phyloP scores from a whole-genome alignment of 2,797 vertebrate genomes.

The Falco cherrug region DNA sequence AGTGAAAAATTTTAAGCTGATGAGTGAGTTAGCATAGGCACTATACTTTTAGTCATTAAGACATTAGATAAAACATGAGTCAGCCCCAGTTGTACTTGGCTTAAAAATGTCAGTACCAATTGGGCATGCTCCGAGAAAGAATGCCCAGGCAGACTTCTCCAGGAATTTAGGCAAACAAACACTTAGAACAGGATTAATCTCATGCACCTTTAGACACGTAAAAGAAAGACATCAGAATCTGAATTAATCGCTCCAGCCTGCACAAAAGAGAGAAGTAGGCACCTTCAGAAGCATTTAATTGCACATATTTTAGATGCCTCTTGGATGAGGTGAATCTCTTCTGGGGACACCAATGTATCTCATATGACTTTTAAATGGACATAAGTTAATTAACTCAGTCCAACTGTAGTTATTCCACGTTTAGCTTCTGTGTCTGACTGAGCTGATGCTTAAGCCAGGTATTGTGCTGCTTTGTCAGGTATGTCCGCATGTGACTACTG shows the following conservation, averaged over 20 bases:
- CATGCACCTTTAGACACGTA: not conserved
- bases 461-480: not conserved
- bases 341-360: not conserved
- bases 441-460: not conserved
- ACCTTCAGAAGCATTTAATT: not conserved
- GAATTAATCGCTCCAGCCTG: not conserved
- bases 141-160: not conserved
- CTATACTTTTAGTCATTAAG: not conserved
- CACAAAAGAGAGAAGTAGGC: not conserved
- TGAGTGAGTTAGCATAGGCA: not conserved
- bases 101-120: not conserved
- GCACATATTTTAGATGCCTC: not conserved
- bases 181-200: not conserved
- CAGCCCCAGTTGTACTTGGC: accelerated
- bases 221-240: not conserved
- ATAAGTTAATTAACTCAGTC: not conserved
- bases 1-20: not conserved
- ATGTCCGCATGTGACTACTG: accelerated
- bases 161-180: constrained; percentile 1
- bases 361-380: not conserved
- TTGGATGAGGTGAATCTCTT: not conserved
- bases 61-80: not conserved
- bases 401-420: not conserved
- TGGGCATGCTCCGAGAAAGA: not conserved
- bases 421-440: not conserved